Evolutionary conservation across 2,113 vertebrate genomes (phyloP).

Genomic region (Aplodontia rufa): DNA sequence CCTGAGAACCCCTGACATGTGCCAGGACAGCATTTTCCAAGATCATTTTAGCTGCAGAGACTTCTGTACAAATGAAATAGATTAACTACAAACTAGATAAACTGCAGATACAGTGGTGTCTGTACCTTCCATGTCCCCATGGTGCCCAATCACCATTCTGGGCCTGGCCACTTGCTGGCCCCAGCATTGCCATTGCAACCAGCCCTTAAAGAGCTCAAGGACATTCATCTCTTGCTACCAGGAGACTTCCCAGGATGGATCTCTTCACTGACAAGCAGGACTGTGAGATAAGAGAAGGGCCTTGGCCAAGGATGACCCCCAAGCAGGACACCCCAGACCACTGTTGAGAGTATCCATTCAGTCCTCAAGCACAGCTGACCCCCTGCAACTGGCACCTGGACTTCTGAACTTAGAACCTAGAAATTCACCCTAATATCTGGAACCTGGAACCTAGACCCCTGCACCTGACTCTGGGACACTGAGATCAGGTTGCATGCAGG

Average conservation of each 20-base stretch:
- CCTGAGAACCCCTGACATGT: background rate
- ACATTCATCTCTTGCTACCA: too few relatives aligned
- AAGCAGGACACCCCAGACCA: too few relatives aligned
- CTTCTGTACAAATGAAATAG: background rate
- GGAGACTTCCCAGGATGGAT: background rate
- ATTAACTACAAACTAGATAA: background rate
- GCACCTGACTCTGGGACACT: too few relatives aligned
- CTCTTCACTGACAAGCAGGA: background rate
- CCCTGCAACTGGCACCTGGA: background rate
- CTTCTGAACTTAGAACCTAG: too few relatives aligned
- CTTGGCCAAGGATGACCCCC: too few relatives aligned
- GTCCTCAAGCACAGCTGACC: background rate
- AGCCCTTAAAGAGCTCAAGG: background rate
- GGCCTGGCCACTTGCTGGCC: background rate
- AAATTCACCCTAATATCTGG: too few relatives aligned
- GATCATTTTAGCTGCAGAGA: background rate
- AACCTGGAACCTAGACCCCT: too few relatives aligned
- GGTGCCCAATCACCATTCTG: background rate
- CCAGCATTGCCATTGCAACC: background rate
- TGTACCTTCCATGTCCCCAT: background rate
- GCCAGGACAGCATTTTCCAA: background rate
- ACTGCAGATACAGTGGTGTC: background rate
- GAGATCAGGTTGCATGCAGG: too few relatives aligned
- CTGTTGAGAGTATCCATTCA: background rate
- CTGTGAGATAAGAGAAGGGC: background rate